Conservation (phyloP, 2,888 invertebrate species). For the Conomelus anceps region DNA sequence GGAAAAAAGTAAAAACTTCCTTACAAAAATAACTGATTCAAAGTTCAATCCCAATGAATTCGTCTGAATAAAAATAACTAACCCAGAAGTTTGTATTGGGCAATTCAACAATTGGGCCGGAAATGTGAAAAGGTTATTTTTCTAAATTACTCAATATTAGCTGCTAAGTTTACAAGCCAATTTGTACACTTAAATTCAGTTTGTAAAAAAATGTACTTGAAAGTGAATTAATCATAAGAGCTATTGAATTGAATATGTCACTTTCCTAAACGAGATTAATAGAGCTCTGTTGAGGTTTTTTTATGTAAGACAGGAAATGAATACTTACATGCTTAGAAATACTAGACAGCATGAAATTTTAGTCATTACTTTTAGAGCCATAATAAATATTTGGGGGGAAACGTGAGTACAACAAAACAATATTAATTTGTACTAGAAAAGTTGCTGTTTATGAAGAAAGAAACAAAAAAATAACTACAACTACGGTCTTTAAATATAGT, state of each 20-base stretch:
- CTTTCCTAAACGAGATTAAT: background rate
- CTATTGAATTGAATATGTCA: background rate
- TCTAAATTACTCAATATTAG: background rate
- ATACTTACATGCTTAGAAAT: background rate
- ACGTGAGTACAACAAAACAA: background rate
- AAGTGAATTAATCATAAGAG: background rate
- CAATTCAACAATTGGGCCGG: background rate
- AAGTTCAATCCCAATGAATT: background rate
- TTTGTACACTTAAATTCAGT: background rate
- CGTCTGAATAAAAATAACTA: background rate
- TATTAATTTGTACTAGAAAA: too few species aligned
- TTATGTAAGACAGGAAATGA: background rate
- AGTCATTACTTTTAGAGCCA: background rate
- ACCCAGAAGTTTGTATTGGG: background rate
- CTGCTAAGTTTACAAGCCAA: background rate
- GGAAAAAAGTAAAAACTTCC: background rate
- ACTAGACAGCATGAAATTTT: background rate
- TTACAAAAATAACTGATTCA: background rate
- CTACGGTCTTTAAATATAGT: too few species aligned
- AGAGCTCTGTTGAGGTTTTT: background rate
- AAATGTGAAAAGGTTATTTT: background rate
- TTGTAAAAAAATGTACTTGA: background rate
- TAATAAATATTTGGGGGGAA: too few species aligned
- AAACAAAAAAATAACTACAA: too few species aligned
- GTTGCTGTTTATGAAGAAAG: too few species aligned